phyloP scores from a whole-genome alignment of 1,140 invertebrate genomes.

The Sitodiplosis mosellana region DNA sequence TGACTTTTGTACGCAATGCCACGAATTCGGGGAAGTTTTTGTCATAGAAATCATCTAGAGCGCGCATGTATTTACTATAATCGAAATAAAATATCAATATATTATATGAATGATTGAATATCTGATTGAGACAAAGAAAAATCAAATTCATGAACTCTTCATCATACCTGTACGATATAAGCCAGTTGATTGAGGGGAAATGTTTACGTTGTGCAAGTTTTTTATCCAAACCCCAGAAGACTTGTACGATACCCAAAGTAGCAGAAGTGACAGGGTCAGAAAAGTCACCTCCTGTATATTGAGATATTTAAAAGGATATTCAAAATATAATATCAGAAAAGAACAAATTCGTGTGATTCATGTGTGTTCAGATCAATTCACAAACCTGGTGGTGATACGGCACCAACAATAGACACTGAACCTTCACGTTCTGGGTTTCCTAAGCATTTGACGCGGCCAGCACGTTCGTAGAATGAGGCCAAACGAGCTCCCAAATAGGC shows the following conservation, averaged over 20 bases:
- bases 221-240: slow-evolving; percentile 99
- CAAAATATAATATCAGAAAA: too few species aligned
- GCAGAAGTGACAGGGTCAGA: slow-evolving; percentile 99
- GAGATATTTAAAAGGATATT: too few species aligned
- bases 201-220: slow-evolving; percentile 98
- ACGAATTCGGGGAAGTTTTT: slow-evolving; percentile 98
- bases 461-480: slow-evolving; percentile 98
- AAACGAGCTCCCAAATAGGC: slow-evolving; percentile 95
- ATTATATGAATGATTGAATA: too few species aligned
- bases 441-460: slow-evolving; percentile 92
- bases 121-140: too few species aligned
- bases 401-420: slow-evolving; percentile 97
- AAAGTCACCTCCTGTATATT: slow-evolving; percentile 76
- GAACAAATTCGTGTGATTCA: too few species aligned
- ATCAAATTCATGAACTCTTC: too few species aligned
- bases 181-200: slow-evolving; percentile 99
- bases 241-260: slow-evolving; percentile 97
- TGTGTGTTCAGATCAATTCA: too few species aligned
- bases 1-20: slow-evolving; percentile 80
- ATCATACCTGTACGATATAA: slow-evolving; percentile 86
- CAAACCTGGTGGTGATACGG: slow-evolving; percentile 93
- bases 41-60: slow-evolving; percentile 97
- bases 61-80: slow-evolving; percentile 89
- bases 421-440: slow-evolving; percentile 96
- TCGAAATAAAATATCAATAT: too few species aligned